Evolutionary conservation across 2,113 vertebrate genomes (phyloP), one percentile per base, ranked within the genome.

Genomic region (Telmatochromis brichardi): DNA sequence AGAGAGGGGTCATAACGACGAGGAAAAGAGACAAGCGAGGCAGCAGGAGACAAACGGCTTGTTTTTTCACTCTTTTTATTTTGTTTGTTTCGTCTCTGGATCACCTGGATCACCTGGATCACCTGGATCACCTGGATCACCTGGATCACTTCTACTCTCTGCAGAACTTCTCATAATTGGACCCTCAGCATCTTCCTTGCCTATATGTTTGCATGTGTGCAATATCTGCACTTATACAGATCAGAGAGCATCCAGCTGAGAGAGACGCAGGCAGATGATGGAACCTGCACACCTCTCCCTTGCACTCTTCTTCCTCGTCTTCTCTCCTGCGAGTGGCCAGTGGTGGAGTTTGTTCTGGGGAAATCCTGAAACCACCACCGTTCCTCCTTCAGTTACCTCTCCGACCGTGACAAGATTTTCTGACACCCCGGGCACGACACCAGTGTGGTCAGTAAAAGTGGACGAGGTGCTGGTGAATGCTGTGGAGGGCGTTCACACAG

Each of bases 281-380:
- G 92, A 83, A 80, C 83, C 47, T 37, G 12, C 89, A 84, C 53
- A 53, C 14, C 65, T 92, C 42, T 86, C 53, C 31, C 51, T 94
- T 2, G 42, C 50, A 14, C 40, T 93, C 73, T 28, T 94, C 73
- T 19, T 95, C 51, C 87, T 96, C 84, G 14, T 93, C 80, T 88
- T 81, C 11, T 86, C 68, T 68, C 88, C 90, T 2, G 85, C 63
- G 12, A 80, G 21, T 50, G 92, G 94, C 42, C 96, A 96, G 84
- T 96, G 95, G 96, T 96, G 94, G 94, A 86, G 42, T 78, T 85
- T 91, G 1, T 2, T 95, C 9, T 96, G 93, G 95, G 63, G 31
- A 4, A 84, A 51, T 19, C 88, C 92, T 2, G 60, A 92, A 73
- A 80, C 53, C 19, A 40, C 81, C 19, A 31, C 4, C 7, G 4